phyloP scores from a whole-genome alignment of 2,113 vertebrate genomes.

The Megaceryle maxima region DNA sequence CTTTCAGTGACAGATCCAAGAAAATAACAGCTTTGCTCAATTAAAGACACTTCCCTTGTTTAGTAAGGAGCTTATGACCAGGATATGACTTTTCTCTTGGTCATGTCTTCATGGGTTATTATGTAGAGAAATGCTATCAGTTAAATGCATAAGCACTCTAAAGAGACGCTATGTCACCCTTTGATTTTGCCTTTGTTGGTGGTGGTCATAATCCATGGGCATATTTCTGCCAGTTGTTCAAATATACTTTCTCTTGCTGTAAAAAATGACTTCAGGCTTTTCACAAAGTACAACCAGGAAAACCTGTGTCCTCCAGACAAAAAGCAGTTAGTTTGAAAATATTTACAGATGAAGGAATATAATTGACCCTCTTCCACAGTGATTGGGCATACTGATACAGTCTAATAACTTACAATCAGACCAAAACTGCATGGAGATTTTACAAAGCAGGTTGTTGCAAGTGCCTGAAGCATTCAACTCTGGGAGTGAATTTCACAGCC shows the following conservation, averaged over 20 bases:
- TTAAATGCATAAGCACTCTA: background rate
- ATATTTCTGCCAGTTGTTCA: background rate
- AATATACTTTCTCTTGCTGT: background rate
- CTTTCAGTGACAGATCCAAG: background rate
- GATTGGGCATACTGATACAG: background rate
- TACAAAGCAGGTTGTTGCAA: fast-evolving
- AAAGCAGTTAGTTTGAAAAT: background rate
- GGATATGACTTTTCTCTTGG: background rate
- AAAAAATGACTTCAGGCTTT: background rate
- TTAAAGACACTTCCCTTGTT: background rate
- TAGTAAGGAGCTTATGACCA: background rate
- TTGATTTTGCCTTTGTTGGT: background rate
- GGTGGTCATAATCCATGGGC: background rate
- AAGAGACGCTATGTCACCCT: background rate
- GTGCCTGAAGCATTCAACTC: background rate
- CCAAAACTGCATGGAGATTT: background rate
- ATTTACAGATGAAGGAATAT: background rate
- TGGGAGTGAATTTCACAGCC: background rate
- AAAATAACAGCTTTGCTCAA: background rate
- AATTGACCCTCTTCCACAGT: background rate
- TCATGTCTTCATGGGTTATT: background rate
- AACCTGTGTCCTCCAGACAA: background rate
- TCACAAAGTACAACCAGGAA: background rate
- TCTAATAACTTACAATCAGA: background rate
- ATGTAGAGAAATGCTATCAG: background rate